Base-by-base conservation (phyloP, 2,113 vertebrate species). In the Xyrauchen texanus region DNA sequence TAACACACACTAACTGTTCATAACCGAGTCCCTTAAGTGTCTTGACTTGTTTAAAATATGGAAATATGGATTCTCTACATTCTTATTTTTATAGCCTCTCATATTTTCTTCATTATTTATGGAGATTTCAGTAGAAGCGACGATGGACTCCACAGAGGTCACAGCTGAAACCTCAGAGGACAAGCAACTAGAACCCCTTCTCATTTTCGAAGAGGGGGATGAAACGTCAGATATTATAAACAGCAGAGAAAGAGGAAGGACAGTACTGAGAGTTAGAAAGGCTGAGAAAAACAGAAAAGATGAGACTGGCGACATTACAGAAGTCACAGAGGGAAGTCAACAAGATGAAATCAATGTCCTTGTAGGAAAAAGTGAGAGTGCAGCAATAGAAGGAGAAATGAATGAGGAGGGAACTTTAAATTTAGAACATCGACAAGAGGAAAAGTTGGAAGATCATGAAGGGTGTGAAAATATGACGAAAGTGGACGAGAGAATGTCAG, bases 181-280 rank as follows among this genome's bases (percentile, higher is more conserved):
- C 71, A 83, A 81, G 67, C 79, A 69, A 62, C 76, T 86, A 81
- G 88, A 89, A 12, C 83, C 70, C 53, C 90, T 92, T 51, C 45
- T 91, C 67, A 91, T 91, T 83, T 79, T 80, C 0, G 90, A 92
- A 51, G 89, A 90, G n/a, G 90, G 85, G 51, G 90, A 92, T 57
- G 7, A 75, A 61, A n/a, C 52, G 0, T 79, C 77, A 34, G 71
- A 61, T 47, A 80, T 75, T 45, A 7, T 44, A 34, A 79, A 81
- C 71, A 80, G 51, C 55, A 75, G 60, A 65, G 16, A 75, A 4
- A 80, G 49, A 42, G 53, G 8, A 16, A n/a, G 78, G 16, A 57
- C 4, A 5, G 16, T 45, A 0, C 72, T 13, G 44, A 85, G 82
- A 76, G 53, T 9, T 16, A 53, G 42, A 77, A 80, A 21, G 6